Percentiles rank a stretch among this genome's conserved stretches.
Evolutionary conservation across 2,797 vertebrate genomes (phyloP).

Genomic region (Sebastes paucispinis): DNA sequence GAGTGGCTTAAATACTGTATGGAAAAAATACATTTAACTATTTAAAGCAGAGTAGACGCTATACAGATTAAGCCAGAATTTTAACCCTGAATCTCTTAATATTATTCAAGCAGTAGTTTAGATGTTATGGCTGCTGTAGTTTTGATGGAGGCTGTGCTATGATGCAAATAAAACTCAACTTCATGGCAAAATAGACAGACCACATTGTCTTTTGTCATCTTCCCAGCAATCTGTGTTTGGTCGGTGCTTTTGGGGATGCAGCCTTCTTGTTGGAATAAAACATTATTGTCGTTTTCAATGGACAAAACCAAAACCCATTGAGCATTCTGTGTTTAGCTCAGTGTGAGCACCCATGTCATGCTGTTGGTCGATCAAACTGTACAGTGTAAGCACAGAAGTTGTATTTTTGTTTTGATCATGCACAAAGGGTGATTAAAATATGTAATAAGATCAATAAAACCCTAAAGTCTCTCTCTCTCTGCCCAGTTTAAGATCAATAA

Average conservation of each 20-base stretch:
- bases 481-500: too few species aligned
- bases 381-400: not conserved
- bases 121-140: not conserved
- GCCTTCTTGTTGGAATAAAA: not conserved
- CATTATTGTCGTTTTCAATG: not conserved
- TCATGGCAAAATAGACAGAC: not conserved
- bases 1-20: not conserved
- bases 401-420: too few species aligned
- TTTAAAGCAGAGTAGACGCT: not conserved
- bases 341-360: not conserved
- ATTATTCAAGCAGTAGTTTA: not conserved
- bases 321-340: not conserved
- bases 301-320: not conserved
- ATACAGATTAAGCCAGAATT: not conserved
- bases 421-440: too few species aligned
- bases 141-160: not conserved
- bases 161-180: not conserved
- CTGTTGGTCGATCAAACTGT: not conserved
- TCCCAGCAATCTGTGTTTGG: too few species aligned
- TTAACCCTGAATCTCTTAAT: not conserved
- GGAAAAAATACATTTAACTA: not conserved
- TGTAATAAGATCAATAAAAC: too few species aligned
- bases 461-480: too few species aligned
- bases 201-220: not conserved
- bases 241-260: too few species aligned